phyloP scores from a whole-genome alignment of 2,888 invertebrate species.

The Nomada goodeniana region DNA sequence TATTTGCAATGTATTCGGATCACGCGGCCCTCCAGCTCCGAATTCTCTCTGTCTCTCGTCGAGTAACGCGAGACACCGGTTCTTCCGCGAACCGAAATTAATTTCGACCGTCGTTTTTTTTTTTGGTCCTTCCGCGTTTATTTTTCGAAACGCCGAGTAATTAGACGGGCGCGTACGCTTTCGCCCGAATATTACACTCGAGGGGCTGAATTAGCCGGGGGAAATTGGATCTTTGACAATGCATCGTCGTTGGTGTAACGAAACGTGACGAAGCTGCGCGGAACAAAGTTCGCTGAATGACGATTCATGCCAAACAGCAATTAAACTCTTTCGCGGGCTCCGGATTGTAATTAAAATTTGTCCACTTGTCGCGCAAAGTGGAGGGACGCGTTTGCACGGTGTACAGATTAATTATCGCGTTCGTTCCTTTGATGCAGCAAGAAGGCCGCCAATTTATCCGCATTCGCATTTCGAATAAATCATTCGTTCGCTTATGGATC shows the following conservation, averaged over 20 bases:
- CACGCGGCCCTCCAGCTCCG: background rate
- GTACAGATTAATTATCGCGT: background rate
- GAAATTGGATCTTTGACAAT: constrained; percentile 36
- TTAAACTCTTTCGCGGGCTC: constrained; percentile 33
- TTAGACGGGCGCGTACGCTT: constrained; percentile 20
- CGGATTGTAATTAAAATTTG: constrained; percentile 38
- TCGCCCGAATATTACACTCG: constrained; percentile 30
- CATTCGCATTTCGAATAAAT: no score
- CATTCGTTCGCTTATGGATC: no score
- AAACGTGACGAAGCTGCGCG: constrained; percentile 19
- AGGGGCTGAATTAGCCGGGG: constrained; percentile 23
- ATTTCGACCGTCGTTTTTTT: constrained; percentile 2
- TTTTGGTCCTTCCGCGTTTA: background rate
- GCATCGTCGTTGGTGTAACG: constrained; percentile 23
- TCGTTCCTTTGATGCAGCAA: background rate
- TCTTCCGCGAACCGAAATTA: constrained; percentile 14
- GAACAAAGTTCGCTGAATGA: constrained; percentile 21
- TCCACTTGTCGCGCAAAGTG: constrained; percentile 2
- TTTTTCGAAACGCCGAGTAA: constrained; percentile 3
- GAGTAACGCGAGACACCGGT: background rate
- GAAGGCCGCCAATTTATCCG: no score
- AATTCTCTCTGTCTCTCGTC: constrained; percentile 21
- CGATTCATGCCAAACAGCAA: constrained; percentile 42
- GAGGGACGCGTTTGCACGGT: background rate
- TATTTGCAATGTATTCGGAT: constrained; percentile 2